phyloP scores from a whole-genome alignment of 2,797 vertebrate species.

The Pseudochaenichthys georgianus region DNA sequence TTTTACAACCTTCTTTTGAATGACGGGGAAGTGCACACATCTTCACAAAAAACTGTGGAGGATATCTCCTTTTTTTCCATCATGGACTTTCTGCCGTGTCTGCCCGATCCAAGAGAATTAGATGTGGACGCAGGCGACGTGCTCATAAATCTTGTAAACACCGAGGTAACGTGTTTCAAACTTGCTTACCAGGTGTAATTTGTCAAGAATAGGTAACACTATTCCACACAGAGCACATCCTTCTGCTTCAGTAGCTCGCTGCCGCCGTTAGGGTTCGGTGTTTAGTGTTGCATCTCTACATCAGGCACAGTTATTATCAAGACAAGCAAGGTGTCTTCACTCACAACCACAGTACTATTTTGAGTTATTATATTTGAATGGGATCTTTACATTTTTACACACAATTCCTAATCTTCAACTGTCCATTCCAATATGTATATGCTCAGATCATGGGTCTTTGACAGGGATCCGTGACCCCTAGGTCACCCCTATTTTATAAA shows the following conservation, averaged over 20 bases:
- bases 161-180: conserved; percentile 71
- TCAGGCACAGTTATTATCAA: conserved; percentile 31
- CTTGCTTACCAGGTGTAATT: conserved; percentile 78
- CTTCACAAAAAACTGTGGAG: conserved; percentile 77
- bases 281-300: conserved; percentile 47
- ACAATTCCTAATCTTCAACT: not conserved
- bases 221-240: conserved; percentile 40
- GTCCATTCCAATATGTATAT: not conserved
- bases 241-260: conserved; percentile 44
- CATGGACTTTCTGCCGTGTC: conserved; percentile 65
- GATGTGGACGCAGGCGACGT: conserved; percentile 63
- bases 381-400: not conserved
- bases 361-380: not conserved
- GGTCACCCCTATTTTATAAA: too few relatives aligned
- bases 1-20: conserved; percentile 72
- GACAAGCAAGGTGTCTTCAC: conserved; percentile 7
- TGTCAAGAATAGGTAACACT: conserved; percentile 67
- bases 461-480: too few relatives aligned
- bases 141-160: conserved; percentile 79
- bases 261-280: conserved; percentile 41
- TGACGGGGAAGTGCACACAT: conserved; percentile 70
- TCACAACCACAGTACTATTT: not conserved
- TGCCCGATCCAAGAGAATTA: conserved; percentile 72
- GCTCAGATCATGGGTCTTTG: not conserved
- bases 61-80: conserved; percentile 61